A percentile compares a stretch with the other conserved stretches of the same genome.
These are phyloP conservation scores for Osmerus eperlanus DNA, from an alignment of 2,113 vertebrate species.

Conservation along the genomic window DNA sequence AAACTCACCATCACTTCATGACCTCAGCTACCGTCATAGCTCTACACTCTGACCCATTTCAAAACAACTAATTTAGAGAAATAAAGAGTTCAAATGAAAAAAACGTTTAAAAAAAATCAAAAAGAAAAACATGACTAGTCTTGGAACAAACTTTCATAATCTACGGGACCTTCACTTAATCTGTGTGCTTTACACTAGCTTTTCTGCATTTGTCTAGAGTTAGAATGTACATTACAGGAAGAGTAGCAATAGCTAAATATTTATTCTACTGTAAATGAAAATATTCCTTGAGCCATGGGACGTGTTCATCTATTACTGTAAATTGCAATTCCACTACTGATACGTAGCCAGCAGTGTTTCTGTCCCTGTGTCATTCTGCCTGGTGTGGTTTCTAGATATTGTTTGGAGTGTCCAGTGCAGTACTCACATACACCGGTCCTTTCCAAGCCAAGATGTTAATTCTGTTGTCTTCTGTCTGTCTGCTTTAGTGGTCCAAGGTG, in stretches of 20 bases:
- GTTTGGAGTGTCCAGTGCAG: conserved; percentile 85
- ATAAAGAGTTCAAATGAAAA: conserved; percentile 54
- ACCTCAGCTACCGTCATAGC: conserved; percentile 77
- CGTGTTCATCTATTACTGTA: conserved; percentile 97
- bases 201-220: conserved; percentile 92
- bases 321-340: conserved; percentile 98
- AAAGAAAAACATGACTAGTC: conserved; percentile 87
- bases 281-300: conserved; percentile 98
- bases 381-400: conserved; percentile 84
- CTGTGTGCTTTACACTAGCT: conserved; percentile 98
- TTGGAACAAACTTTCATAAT: conserved; percentile 98
- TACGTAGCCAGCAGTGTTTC: conserved; percentile 92
- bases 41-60: conserved; percentile 61
- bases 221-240: conserved; percentile 95
- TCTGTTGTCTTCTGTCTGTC: conserved; percentile 88
- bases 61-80: conserved; percentile 60
- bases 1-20: conserved; percentile 85
- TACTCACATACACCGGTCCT: conserved; percentile 83
- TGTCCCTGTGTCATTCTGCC: conserved; percentile 82
- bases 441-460: conserved; percentile 87
- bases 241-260: conserved; percentile 99
- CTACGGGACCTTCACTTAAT: conserved; percentile 99
- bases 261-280: conserved; percentile 99
- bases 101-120: conserved; percentile 50
- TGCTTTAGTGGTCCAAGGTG: conserved; percentile 92